Evolutionary conservation across 2,888 invertebrate species (phyloP), one percentile per base, ranked within the genome.

Genomic region (Drosophila imparisetae): DNA sequence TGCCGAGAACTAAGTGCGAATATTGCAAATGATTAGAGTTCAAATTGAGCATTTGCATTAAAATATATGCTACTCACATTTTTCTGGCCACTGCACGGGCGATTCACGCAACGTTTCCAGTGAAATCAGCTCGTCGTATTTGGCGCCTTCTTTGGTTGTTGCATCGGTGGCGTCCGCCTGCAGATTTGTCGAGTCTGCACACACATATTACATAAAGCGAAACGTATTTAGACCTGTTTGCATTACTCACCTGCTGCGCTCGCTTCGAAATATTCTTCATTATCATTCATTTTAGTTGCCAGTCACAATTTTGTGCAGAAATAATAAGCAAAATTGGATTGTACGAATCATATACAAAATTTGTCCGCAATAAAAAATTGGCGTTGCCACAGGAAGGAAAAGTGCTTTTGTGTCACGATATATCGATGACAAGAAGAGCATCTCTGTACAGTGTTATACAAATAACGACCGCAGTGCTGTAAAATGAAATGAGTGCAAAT

Each of bases 1-100:
- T 96, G 80, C 98, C 98, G 92, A 98, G 98, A 94, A 98, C 98
- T 80, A 13, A 42, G 21, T n/a, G 24, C 8, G 29, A 30, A 24
- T 15, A 11, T 27, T 30, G 8, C 3, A 34, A 40, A 27, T 55
- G 11, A 30, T 36, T 36, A 24, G 1, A 13, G 49, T 6, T 42
- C 1, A 42, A 2, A 21, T 42, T 59, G 27, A 40, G 21, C 4
- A 11, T 45, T 18, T 27, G 36, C 21, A 5, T 38, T 18, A 0
- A 8, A 13, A 21, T 10, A 2, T 11, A 6, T 30, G 15, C 5
- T 50, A 94, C 96, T 95, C 94, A 98, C 98, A 97, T 94, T 97
- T 97, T 93, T 98, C 98, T 30, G 98, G 98, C 98, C 98, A 99
- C 89, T 98, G 93, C 92, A 98, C 98, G 38, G 98, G 98, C 3